Percentiles rank a stretch among this genome's conserved stretches.
phyloP scores from a whole-genome alignment of 2,888 invertebrate genomes.

The Drosophila tripunctata region DNA sequence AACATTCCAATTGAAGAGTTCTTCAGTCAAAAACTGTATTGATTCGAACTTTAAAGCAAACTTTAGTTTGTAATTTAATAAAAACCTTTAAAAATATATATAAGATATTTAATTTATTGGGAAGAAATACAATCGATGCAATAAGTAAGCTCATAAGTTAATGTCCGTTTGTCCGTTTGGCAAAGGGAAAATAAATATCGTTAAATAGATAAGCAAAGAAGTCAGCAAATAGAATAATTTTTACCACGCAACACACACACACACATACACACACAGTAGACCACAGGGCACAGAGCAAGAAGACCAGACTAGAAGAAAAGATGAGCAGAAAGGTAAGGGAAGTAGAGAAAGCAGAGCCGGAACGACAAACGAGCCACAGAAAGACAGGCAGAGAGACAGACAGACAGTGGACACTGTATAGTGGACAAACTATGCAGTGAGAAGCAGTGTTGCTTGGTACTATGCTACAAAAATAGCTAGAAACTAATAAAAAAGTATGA shows the following conservation, averaged over 20 bases:
- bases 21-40: too few species aligned
- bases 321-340: too few species aligned
- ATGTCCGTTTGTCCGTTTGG: conserved; percentile 39
- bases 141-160: conserved; percentile 53
- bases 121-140: conserved; percentile 19
- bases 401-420: conserved; percentile 8
- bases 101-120: too few species aligned
- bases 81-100: too few species aligned
- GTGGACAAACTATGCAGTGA: not conserved
- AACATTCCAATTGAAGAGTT: too few species aligned
- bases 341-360: conserved; percentile 8
- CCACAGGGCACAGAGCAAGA: conserved; percentile 14
- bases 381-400: conserved; percentile 17
- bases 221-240: conserved; percentile 69
- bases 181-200: conserved; percentile 60
- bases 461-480: not conserved
- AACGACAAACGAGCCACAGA: conserved; percentile 35
- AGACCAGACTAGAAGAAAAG: too few species aligned
- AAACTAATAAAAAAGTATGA: not conserved
- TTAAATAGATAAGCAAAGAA: conserved; percentile 67
- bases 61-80: too few species aligned
- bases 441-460: conserved; percentile 1
- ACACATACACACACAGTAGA: conserved; percentile 12
- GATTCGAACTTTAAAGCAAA: too few species aligned
- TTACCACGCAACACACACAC: conserved; percentile 32